These are phyloP conservation scores for Neosilurus mollespiculum DNA, from an alignment of 2,797 vertebrate species.

Conservation along the genomic window DNA sequence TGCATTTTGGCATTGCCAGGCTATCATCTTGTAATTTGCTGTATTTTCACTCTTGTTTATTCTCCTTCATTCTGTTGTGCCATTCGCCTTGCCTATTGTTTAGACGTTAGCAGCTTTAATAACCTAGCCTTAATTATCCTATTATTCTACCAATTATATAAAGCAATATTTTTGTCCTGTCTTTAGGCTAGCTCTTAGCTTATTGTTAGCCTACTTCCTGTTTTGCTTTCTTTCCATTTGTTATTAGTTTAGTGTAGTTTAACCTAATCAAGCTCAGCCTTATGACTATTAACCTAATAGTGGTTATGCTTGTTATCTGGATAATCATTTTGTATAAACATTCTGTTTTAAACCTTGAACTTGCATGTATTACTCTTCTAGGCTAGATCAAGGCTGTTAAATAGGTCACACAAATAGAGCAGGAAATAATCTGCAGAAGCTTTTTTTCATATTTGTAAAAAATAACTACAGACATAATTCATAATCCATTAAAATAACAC, in stretches of 20 bases:
- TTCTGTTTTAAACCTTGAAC: no score
- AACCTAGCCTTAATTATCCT: background rate
- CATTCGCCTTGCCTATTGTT: background rate
- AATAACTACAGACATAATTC: background rate
- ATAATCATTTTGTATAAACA: no score
- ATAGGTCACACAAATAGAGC: background rate
- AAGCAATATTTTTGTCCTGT: background rate
- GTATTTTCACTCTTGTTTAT: background rate
- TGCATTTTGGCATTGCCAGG: background rate
- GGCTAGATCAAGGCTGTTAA: background rate
- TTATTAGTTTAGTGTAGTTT: background rate
- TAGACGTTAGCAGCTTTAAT: background rate
- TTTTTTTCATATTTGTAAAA: background rate
- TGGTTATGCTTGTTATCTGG: background rate
- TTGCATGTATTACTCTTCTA: background rate
- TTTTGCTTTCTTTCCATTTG: background rate
- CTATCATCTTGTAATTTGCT: background rate
- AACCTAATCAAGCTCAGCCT: background rate
- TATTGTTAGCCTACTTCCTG: background rate
- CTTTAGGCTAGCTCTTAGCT: background rate
- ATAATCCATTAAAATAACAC: background rate
- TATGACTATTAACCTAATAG: background rate
- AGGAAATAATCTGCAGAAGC: background rate
- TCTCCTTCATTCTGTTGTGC: background rate
- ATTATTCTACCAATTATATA: background rate